phyloP scores from a whole-genome alignment of 2,797 vertebrate genomes.

The Furcifer pardalis region DNA sequence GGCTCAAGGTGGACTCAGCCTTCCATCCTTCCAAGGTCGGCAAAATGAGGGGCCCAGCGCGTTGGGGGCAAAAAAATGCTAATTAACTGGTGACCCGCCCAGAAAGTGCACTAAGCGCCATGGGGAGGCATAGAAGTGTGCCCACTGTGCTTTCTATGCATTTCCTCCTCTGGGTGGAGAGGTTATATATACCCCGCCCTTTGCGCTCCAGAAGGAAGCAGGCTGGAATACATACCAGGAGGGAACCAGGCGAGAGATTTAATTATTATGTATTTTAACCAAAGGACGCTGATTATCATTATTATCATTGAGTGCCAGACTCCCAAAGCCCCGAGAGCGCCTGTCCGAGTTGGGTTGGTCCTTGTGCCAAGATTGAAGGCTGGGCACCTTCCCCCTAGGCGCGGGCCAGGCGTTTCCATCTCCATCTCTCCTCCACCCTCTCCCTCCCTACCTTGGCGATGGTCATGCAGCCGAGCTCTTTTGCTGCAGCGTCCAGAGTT shows the following conservation, averaged over 20 bases:
- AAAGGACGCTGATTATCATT: no score
- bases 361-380: no score
- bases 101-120: no score
- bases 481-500: neutral
- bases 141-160: no score
- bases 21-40: no score
- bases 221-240: neutral
- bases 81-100: no score
- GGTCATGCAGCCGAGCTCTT: conserved; percentile 33
- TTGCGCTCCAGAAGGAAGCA: neutral
- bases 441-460: conserved; percentile 24
- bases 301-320: neutral
- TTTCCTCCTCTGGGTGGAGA: neutral
- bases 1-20: no score
- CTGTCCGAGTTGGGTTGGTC: neutral
- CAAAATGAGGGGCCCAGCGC: no score
- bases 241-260: no score
- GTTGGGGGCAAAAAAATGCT: no score
- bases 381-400: neutral
- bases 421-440: neutral
- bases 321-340: neutral
- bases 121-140: no score
- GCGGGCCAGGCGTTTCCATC: neutral
- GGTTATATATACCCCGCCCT: neutral
- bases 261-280: no score